Base-by-base conservation (phyloP, 37 sponge, comb jelly and placozoan genomes). In the Haliclona indistincta region DNA sequence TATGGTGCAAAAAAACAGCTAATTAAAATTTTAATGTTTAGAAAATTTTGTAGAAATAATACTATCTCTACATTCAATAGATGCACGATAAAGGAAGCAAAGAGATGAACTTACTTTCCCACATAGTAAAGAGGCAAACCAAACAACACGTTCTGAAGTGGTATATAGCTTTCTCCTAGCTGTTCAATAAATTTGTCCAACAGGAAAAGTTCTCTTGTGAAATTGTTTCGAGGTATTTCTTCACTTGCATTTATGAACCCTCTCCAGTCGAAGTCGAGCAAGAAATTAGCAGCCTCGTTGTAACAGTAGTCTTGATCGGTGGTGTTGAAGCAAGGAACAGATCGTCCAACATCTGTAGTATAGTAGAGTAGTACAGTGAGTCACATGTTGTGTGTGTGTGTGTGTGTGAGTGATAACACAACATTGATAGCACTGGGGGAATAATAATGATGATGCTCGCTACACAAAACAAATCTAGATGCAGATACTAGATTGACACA, bases 81-180 rank as follows among this genome's bases (percentile, higher is more conserved):
- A 47, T 47, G 51, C 10, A 47, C 13, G 51, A 15, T 17, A 17
- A 15, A 47, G 15, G 10, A 15, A 15, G 15, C 15, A 15, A 47
- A 47, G 10, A 17, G 51, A 47, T 47, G 15, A 38, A 73, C 86
- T 75, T 62, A 87, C 87, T 15, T 44, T 20, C 76, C 87, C 47
- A 81, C 41, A 63, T 81, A 87, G 42, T 61, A 80, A 49, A 81
- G 32, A n/a, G 87, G 87, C 2, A 87, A 38, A 67, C 81, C 75
- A 70, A 81, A 87, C 20, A 87, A 66, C 19, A 70, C 56, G 3
- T 81, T 6, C 63, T 87, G 81, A 35, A 55, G 56, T 19, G 66
- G 67, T 0, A 58, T 20, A 25, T 8, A 25, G 28, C 22, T n/a
- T n/a, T n/a, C n/a, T n/a, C n/a, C n/a, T n/a, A n/a, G n/a, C 26